Evolutionary conservation across 2,797 vertebrate genomes (phyloP).

Genomic region (Nyctalus aviator): DNA sequence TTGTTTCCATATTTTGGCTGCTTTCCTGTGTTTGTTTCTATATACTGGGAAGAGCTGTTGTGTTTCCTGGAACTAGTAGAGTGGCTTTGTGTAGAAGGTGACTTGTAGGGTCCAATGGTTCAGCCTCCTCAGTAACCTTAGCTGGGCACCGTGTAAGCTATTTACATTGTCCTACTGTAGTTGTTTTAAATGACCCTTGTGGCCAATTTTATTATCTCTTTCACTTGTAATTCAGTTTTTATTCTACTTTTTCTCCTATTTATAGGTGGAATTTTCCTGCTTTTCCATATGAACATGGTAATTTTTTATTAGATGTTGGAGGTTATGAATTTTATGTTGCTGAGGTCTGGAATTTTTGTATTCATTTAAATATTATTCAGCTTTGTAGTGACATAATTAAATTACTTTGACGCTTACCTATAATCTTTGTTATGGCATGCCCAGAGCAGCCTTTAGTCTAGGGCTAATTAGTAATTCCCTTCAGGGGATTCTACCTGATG

Average conservation of each 20-base stretch:
- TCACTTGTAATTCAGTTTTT: background rate
- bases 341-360: background rate
- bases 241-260: background rate
- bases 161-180: background rate
- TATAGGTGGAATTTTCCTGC: background rate
- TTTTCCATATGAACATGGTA: background rate
- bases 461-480: background rate
- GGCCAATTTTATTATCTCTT: background rate
- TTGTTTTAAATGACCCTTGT: background rate
- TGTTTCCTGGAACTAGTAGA: too few species aligned
- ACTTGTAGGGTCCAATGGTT: too few species aligned
- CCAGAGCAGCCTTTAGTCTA: background rate
- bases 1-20: too few species aligned
- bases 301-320: background rate
- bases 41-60: too few species aligned
- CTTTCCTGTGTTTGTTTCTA: too few species aligned
- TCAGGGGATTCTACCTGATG: background rate
- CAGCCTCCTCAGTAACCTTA: too few species aligned
- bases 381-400: background rate
- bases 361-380: background rate
- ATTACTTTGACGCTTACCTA: background rate
- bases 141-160: too few species aligned
- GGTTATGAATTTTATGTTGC: background rate
- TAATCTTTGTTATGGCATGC: background rate
- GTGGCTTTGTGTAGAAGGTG: too few species aligned